These are phyloP conservation scores for Anniella stebbinsi DNA, from an alignment of 2,797 vertebrate species.

Conservation along the genomic window DNA sequence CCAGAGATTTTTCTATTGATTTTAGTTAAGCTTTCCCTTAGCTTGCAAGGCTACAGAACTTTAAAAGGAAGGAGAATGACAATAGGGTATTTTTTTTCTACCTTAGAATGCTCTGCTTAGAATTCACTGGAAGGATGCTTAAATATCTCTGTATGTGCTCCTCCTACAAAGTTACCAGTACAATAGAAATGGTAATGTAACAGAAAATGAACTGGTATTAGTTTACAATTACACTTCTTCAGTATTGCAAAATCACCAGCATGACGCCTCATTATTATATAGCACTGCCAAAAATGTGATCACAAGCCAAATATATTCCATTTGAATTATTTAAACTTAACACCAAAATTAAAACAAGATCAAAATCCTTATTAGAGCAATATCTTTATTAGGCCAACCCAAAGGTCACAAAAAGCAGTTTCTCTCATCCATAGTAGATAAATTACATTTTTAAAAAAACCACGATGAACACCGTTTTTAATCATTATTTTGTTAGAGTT, in stretches of 20 bases:
- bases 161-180: slow-evolving; percentile 10
- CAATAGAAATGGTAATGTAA: slow-evolving; percentile 26
- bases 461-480: background rate
- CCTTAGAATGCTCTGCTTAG: slow-evolving; percentile 21
- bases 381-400: background rate
- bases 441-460: background rate
- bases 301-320: background rate
- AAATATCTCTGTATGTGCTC: slow-evolving; percentile 9
- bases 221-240: slow-evolving; percentile 27
- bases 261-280: background rate
- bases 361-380: background rate
- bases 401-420: background rate
- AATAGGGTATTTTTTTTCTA: background rate
- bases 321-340: slow-evolving; percentile 18
- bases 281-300: background rate
- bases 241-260: background rate
- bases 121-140: slow-evolving; percentile 39
- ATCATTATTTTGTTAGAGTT: background rate
- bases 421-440: background rate
- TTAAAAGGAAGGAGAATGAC: background rate
- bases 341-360: slow-evolving; percentile 40
- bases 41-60: slow-evolving; percentile 34
- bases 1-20: slow-evolving; percentile 41
- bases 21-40: slow-evolving; percentile 44
- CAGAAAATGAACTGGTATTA: slow-evolving; percentile 26